These are phyloP conservation scores for Acanthochromis polyacanthus DNA, from an alignment of 2,113 vertebrate species.

Conservation along the genomic window DNA sequence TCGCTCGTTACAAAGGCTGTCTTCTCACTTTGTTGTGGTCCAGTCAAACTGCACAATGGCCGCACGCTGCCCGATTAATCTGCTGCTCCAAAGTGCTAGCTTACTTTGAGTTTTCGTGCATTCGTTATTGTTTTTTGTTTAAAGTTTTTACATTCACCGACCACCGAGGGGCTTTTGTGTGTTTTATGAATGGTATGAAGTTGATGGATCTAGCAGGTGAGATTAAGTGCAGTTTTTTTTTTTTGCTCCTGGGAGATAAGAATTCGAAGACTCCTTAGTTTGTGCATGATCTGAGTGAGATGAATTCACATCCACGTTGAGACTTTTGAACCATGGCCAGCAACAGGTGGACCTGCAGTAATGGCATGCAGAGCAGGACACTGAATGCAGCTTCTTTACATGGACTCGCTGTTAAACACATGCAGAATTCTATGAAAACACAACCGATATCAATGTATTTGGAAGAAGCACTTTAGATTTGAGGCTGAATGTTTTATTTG, in stretches of 20 bases:
- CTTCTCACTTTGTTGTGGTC: conserved; percentile 79
- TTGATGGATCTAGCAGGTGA: conserved; percentile 50
- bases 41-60: conserved; percentile 71
- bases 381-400: conserved; percentile 17
- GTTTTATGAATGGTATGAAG: neutral
- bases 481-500: neutral
- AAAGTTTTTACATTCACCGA: neutral
- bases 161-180: neutral
- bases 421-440: neutral
- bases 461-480: too few relatives aligned
- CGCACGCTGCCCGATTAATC: conserved; percentile 21
- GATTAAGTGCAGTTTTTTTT: conserved; percentile 23
- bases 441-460: too few relatives aligned
- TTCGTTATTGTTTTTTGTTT: neutral
- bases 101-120: neutral
- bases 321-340: conserved; percentile 24
- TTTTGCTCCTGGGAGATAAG: conserved; percentile 18
- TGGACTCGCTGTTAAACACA: neutral
- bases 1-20: conserved; percentile 34
- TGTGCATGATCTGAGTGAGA: neutral
- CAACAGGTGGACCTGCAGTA: conserved; percentile 65
- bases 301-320: neutral
- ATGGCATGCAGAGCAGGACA: neutral
- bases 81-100: neutral
- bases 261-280: neutral